These are phyloP conservation scores for Plebejus anna DNA, from an alignment of 2,888 invertebrate species.

Conservation along the genomic window DNA sequence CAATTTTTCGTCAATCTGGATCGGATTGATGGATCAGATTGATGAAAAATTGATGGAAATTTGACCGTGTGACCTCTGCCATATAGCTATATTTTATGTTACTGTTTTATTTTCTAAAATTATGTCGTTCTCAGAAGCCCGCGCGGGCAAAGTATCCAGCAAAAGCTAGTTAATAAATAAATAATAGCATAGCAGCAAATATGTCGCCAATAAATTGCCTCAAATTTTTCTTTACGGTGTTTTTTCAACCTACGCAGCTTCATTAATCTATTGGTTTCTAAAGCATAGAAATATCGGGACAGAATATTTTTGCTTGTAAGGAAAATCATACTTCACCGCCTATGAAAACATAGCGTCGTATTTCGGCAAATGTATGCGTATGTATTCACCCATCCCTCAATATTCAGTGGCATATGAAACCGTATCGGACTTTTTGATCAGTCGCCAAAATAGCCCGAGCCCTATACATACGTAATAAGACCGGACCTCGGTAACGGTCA, in stretches of 20 bases:
- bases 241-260: background rate
- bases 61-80: too few species aligned
- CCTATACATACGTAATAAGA: constrained; percentile 47
- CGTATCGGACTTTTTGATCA: constrained; percentile 59
- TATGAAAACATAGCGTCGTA: constrained; percentile 36
- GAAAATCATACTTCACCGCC: constrained; percentile 23
- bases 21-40: too few species aligned
- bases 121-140: too few species aligned
- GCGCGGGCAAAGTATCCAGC: too few species aligned
- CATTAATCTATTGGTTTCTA: background rate
- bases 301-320: constrained; percentile 33
- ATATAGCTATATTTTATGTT: too few species aligned
- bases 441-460: constrained; percentile 47
- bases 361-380: constrained; percentile 55
- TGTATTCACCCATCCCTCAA: constrained; percentile 52
- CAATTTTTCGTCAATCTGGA: too few species aligned
- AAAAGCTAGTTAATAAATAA: background rate
- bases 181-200: background rate
- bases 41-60: too few species aligned
- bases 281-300: background rate
- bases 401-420: constrained; percentile 68
- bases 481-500: constrained; percentile 41
- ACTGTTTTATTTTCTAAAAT: too few species aligned
- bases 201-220: background rate
- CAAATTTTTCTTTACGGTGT: background rate